Conservation (phyloP, 2,113 vertebrate species). For the Chauna torquata region DNA sequence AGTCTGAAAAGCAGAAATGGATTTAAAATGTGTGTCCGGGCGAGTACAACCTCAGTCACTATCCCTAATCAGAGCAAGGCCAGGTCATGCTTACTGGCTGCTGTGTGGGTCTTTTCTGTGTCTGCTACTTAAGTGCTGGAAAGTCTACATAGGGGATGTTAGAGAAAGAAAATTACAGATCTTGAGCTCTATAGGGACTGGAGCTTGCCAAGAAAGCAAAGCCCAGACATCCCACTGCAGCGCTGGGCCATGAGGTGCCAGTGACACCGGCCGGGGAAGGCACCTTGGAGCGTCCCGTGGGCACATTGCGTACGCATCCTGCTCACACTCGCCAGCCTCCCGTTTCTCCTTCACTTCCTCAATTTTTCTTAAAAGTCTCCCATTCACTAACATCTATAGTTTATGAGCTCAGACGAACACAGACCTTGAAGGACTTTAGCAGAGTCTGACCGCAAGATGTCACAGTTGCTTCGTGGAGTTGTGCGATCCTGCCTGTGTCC, state of each 20-base stretch:
- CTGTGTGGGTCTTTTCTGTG: fast-evolving
- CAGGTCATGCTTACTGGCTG: neutral
- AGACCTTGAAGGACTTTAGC: neutral
- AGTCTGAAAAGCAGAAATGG: neutral
- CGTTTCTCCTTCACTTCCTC: neutral
- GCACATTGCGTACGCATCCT: fast-evolving
- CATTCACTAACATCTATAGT: neutral
- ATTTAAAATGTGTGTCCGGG: neutral
- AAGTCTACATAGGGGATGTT: neutral
- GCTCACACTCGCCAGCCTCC: neutral
- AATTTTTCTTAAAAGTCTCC: neutral
- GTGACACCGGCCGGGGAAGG: neutral
- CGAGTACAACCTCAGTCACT: neutral
- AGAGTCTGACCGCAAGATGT: conserved; percentile 48
- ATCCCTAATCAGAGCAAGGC: neutral
- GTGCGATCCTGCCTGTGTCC: fast-evolving
- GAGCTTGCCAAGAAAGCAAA: neutral
- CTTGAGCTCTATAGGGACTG: neutral
- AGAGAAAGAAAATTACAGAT: neutral
- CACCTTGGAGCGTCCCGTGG: fast-evolving
- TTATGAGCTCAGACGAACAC: neutral
- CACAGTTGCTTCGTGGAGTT: neutral
- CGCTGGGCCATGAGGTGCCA: neutral
- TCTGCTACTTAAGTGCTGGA: neutral
- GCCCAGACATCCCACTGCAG: neutral